phyloP scores from a whole-genome alignment of 2,113 vertebrate genomes.

The Aegotheles bennettii region DNA sequence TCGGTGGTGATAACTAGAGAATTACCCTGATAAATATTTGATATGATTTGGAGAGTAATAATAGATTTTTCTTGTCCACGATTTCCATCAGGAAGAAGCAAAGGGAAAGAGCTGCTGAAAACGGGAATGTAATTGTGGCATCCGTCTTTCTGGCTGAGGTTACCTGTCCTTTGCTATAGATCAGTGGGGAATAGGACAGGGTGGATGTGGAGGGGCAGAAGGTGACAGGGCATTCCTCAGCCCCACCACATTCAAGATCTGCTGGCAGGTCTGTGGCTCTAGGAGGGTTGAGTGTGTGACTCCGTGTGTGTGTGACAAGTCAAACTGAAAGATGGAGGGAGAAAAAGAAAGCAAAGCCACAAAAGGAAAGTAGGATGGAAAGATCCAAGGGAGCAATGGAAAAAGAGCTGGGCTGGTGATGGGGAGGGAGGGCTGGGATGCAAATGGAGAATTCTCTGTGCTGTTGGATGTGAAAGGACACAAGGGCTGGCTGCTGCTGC shows the following conservation, averaged over 20 bases:
- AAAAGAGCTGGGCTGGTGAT: not conserved
- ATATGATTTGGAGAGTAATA: slow-evolving; percentile 64
- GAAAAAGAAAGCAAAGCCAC: not conserved
- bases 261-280: not conserved
- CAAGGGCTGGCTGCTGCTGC: not conserved
- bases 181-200: not conserved
- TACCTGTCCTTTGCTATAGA: slow-evolving; percentile 5
- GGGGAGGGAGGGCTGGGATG: not conserved
- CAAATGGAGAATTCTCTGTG: not conserved
- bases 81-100: slow-evolving; percentile 44
- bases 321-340: not conserved
- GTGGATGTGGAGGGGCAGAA: not conserved
- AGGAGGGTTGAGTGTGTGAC: not conserved
- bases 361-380: not conserved
- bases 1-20: slow-evolving; percentile 52
- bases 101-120: slow-evolving; percentile 5
- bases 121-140: slow-evolving; percentile 30
- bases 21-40: slow-evolving; percentile 70
- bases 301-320: not conserved
- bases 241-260: not conserved
- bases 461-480: not conserved
- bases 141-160: slow-evolving; percentile 42
- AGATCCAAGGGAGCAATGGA: not conserved
- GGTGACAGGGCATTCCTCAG: slow-evolving; percentile 30
- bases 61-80: slow-evolving; percentile 56